Percentiles rank a stretch among this genome's conserved stretches.
Evolutionary conservation across 2,113 vertebrate genomes (phyloP).

Genomic region (Paradisaea rubra): DNA sequence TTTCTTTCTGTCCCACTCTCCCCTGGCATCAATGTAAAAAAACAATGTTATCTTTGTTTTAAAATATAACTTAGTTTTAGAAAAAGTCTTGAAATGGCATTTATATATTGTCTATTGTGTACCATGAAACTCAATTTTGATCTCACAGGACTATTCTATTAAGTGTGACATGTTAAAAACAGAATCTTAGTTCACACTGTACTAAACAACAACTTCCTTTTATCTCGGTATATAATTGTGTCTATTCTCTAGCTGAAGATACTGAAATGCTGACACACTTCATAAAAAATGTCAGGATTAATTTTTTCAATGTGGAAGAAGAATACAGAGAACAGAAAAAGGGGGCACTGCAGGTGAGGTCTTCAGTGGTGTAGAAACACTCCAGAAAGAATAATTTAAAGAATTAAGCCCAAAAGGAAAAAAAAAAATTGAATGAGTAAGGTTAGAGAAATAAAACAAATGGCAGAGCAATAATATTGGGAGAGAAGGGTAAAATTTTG

Average conservation of each 20-base stretch:
- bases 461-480: not conserved
- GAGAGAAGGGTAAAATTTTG: not conserved
- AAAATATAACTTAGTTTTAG: not conserved
- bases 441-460: not conserved
- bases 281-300: not conserved
- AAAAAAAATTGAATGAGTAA: not conserved
- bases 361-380: not conserved
- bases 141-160: not conserved
- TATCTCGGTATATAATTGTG: not conserved
- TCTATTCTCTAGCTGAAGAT: not conserved
- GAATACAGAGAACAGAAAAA: not conserved
- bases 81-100: not conserved
- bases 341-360: not conserved
- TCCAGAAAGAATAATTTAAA: not conserved
- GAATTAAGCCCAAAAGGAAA: not conserved
- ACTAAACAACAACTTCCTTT: not conserved
- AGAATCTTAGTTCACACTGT: not conserved
- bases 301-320: not conserved
- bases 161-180: not conserved
- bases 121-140: not conserved
- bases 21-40: not conserved
- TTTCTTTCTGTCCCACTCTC: rapidly evolving
- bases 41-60: not conserved
- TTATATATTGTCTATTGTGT: not conserved
- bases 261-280: not conserved